Conservation (phyloP, 2,797 vertebrate genomes). For the Distichodus sexfasciatus region DNA sequence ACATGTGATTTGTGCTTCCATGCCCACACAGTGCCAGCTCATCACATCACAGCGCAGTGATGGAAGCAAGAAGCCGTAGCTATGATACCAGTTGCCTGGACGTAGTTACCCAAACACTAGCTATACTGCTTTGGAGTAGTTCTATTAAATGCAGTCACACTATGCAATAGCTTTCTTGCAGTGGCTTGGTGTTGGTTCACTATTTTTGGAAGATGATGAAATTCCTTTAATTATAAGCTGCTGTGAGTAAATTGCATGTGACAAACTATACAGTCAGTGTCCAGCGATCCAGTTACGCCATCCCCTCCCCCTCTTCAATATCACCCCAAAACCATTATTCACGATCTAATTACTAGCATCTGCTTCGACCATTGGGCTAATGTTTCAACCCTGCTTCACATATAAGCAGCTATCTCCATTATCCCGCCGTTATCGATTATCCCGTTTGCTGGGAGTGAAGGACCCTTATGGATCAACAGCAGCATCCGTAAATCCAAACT, state of each 20-base stretch:
- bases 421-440: slow-evolving; percentile 68
- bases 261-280: slow-evolving; percentile 32
- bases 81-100: too few relatives aligned
- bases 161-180: too few relatives aligned
- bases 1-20: too few relatives aligned
- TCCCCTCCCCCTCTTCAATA: slow-evolving; percentile 3
- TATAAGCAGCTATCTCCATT: slow-evolving; percentile 61
- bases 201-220: too few relatives aligned
- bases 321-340: slow-evolving; percentile 39
- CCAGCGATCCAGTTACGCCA: slow-evolving; percentile 1
- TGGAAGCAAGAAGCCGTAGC: too few relatives aligned
- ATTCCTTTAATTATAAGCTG: slow-evolving; percentile 18
- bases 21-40: too few relatives aligned
- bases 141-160: too few relatives aligned
- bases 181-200: too few relatives aligned
- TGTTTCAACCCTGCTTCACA: slow-evolving; percentile 58
- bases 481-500: slow-evolving; percentile 62
- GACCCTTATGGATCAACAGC: slow-evolving; percentile 66
- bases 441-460: slow-evolving; percentile 48
- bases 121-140: too few relatives aligned
- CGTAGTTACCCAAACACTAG: too few relatives aligned
- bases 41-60: too few relatives aligned
- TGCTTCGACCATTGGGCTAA: slow-evolving; percentile 43
- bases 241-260: slow-evolving; percentile 46
- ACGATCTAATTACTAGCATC: slow-evolving; percentile 31